Percentiles rank a stretch among this genome's conserved stretches.
These are phyloP conservation scores for Oryzias curvinotus DNA, from an alignment of 2,113 vertebrate species.

Conservation along the genomic window DNA sequence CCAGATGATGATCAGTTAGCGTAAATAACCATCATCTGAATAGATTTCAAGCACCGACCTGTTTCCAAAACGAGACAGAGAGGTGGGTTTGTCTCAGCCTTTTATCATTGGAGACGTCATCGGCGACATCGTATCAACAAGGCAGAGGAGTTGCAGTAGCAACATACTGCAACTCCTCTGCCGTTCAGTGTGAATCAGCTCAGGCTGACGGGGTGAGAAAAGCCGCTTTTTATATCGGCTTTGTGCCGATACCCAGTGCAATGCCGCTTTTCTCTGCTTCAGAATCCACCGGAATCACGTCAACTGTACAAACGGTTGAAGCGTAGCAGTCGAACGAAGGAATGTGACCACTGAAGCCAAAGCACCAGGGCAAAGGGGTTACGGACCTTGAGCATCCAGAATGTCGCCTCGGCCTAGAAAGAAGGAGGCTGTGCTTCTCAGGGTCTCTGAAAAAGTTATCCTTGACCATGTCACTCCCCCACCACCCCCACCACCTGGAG, in stretches of 20 bases:
- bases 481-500: conserved; percentile 43
- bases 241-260: no score
- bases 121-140: no score
- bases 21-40: neutral
- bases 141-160: no score
- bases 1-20: neutral
- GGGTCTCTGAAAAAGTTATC: conserved; percentile 60
- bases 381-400: conserved; percentile 64
- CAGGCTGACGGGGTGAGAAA: no score
- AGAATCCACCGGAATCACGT: conserved; percentile 28
- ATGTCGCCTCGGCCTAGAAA: conserved; percentile 33
- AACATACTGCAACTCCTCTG: no score
- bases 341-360: neutral
- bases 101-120: no score
- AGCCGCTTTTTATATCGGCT: no score
- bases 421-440: conserved; percentile 59
- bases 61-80: no score
- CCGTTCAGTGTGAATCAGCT: no score
- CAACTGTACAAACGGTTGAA: conserved; percentile 42
- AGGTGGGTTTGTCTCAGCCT: no score
- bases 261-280: neutral
- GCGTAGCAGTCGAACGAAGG: neutral
- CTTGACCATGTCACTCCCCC: conserved; percentile 32
- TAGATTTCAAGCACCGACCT: neutral
- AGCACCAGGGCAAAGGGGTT: neutral